These are phyloP conservation scores for Mesochorus sp. DNA, from an alignment of 2,888 invertebrate genomes.

Conservation along the genomic window DNA sequence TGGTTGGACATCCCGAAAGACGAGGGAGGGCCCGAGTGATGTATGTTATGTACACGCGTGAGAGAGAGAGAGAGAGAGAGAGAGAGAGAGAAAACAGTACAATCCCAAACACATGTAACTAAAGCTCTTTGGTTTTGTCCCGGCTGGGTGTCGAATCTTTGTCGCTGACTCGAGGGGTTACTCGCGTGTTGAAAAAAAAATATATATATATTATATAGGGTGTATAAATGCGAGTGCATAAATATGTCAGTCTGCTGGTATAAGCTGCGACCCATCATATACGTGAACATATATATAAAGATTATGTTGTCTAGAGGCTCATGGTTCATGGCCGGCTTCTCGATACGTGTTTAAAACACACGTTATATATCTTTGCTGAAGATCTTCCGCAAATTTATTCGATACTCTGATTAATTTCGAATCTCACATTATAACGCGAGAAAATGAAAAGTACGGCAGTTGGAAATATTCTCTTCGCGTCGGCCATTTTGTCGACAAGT, in stretches of 20 bases:
- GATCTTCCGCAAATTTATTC: neutral
- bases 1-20: conserved; percentile 1
- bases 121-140: conserved; percentile 43
- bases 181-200: neutral
- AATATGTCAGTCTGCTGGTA: neutral
- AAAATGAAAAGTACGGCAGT: too few species aligned
- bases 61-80: conserved; percentile 24
- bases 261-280: conserved; percentile 20
- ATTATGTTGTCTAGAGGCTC: conserved; percentile 54
- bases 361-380: neutral
- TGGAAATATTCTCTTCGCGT: too few species aligned
- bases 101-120: conserved; percentile 65
- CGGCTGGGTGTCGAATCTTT: conserved; percentile 42
- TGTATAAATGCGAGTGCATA: too few species aligned
- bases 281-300: conserved; percentile 58
- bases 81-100: conserved; percentile 31
- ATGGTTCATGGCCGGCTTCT: conserved; percentile 16
- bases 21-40: conserved; percentile 4
- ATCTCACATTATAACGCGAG: too few species aligned
- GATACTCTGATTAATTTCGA: too few species aligned
- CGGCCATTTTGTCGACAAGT: too few species aligned
- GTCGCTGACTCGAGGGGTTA: conserved; percentile 53
- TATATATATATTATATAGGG: neutral
- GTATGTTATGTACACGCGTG: conserved; percentile 5
- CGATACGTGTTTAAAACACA: neutral